A percentile compares a stretch with the other conserved stretches of the same genome.
phyloP scores from a whole-genome alignment of 2,113 vertebrate genomes.

The Mus musculus region DNA sequence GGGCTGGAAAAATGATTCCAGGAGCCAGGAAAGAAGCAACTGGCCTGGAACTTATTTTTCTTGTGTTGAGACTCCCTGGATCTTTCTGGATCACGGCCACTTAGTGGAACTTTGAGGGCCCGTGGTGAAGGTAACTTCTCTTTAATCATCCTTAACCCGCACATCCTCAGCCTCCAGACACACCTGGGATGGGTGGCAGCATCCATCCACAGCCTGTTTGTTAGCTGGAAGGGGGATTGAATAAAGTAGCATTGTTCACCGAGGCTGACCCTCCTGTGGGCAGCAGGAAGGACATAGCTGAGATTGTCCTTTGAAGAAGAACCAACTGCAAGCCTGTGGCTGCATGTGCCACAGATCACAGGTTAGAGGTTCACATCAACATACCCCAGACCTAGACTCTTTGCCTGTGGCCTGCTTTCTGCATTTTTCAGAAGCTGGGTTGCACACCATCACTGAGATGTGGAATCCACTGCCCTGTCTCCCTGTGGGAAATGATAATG shows the following conservation, averaged over 20 bases:
- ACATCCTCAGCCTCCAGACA: not conserved
- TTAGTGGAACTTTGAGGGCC: slow-evolving; percentile 23
- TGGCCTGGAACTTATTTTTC: slow-evolving; percentile 71
- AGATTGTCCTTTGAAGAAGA: not conserved
- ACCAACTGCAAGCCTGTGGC: not conserved
- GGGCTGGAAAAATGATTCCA: slow-evolving; percentile 72
- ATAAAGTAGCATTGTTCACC: not conserved
- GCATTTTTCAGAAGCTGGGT: not conserved
- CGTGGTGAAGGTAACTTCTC: slow-evolving; percentile 6
- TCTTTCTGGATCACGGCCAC: slow-evolving; percentile 67
- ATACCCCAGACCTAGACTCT: not conserved
- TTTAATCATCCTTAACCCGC: not conserved
- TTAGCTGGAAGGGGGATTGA: not conserved
- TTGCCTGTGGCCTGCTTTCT: not conserved
- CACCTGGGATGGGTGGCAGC: not conserved
- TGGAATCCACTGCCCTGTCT: not conserved
- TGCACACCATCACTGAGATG: not conserved
- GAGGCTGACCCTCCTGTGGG: not conserved
- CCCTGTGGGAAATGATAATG: too few species aligned
- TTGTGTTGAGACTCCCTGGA: slow-evolving; percentile 38
- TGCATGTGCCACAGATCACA: not conserved
- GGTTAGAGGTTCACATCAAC: not conserved
- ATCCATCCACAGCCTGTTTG: not conserved
- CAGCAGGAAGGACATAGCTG: not conserved
- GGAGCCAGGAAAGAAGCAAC: slow-evolving; percentile 70